Evolutionary conservation across 2,888 invertebrate genomes (phyloP), one percentile per base, ranked within the genome.

Genomic region (Thereva nobilitata): DNA sequence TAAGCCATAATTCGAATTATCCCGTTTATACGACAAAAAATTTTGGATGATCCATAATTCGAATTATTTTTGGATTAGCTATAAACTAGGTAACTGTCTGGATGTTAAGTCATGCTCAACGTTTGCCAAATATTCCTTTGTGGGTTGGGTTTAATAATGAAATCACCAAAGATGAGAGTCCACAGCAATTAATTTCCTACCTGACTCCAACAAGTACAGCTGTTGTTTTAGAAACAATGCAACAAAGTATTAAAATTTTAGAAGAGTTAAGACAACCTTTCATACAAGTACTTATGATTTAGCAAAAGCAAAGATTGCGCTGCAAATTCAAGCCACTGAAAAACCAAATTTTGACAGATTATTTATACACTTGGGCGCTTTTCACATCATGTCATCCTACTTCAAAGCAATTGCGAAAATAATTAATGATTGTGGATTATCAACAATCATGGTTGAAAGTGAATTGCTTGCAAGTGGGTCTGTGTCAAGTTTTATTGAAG

Each of bases 261-360:
- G 23, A 67, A n/a, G 73, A 75, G 69, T 63, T 57, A 4, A 7
- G 12, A 34, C 23, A 57, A 44, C 10, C 8, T 2, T 12, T 5
- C 9, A 71, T 74, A 0, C 54, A 68, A 53, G 71, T 75, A 72
- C 75, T 4, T 75, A 74, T 55, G 74, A 76, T 69, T 69, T 75
- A 34, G 74, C 73, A 5, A 74, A 10, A n/a, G 71, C 71, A 7
- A 74, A 73, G 70, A 64, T 74, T 8, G 73, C 74, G 5, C 44
- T 72, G 4, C 69, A 71, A 68, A 72, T 76, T 23, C 74, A 76
- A 71, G 10, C 66, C n/a, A 69, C 68, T 3, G 71, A 73, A 54
- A 64, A 50, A 55, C 69, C 71, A 5, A 53, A 1, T n/a, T 73
- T 71, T 68, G 65, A 72, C 37, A 64, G 69, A 57, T 6, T 72